Base-by-base conservation (phyloP, 2,113 vertebrate species). In the Cololabis saira region DNA sequence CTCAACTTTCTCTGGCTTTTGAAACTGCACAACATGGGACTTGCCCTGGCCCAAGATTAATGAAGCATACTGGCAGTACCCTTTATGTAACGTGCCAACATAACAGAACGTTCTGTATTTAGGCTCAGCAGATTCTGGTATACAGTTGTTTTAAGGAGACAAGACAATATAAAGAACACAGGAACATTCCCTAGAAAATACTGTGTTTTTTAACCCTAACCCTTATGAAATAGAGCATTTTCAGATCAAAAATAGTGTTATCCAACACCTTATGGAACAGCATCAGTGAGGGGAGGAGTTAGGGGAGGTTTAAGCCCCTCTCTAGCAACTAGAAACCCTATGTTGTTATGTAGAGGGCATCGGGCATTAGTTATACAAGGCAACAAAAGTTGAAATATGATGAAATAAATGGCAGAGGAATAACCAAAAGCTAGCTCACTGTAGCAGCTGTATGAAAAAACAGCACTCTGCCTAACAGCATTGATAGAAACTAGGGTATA, bases 1-100 rank as follows among this genome's bases (percentile, higher is more conserved):
- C 51, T 60, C 15, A 60, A 3, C 42, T 55, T 58, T 45, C 47
- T 57, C 21, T 33, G 13, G 41, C 18, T 51, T 57, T 52, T 56
- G 50, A 67, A 67, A 51, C 24, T 43, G 11, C 41, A 67, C 53
- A 80, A 75, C 56, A 33, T 16, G 62, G 82, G 61, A 68, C 41
- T 7, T 24, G 37, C 54, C 43, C 37, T 21, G 42, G 13, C 21
- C 4, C 33, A 15, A 5, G 10, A 40, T 61, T 62, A 61, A 49
- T 24, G 53, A 68, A 47, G 42, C 55, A 45, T 45, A 18, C 67
- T 30, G 67, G n/a, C 33, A 37, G 6, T 7, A 15, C 21, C 9
- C 43, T 66, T 57, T 55, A 70, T 19, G 41, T 24, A 62, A 81
- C 13, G 40, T 50, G 51, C 53, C 48, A 51, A n/a, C 4, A 17